Percentiles rank a stretch among this genome's conserved stretches.
Conservation (phyloP, 2,888 invertebrate species). For the Agrotis clavis region DNA sequence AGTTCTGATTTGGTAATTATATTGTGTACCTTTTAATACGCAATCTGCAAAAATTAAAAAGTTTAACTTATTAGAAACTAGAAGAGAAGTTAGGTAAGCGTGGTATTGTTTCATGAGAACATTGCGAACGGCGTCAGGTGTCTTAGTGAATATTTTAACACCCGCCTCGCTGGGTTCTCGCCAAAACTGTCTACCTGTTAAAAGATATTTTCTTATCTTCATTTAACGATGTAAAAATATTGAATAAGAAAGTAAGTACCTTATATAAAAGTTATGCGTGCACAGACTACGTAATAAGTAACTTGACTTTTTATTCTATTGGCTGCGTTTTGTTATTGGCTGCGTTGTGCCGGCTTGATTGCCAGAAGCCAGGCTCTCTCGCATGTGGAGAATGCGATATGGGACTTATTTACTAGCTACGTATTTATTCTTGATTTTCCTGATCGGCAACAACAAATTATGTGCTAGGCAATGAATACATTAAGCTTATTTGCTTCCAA, state of each 20-base stretch:
- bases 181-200: conserved; percentile 53
- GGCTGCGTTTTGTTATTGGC: conserved; percentile 47
- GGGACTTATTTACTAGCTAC: conserved; percentile 37
- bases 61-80: conserved; percentile 16
- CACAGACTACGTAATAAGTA: conserved; percentile 54
- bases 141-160: conserved; percentile 49
- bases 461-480: conserved; percentile 9
- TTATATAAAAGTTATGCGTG: conserved; percentile 61
- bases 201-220: conserved; percentile 49
- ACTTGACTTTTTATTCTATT: conserved; percentile 58
- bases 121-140: conserved; percentile 25
- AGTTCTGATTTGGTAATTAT: conserved; percentile 53
- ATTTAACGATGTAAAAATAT: conserved; percentile 53
- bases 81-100: conserved; percentile 41
- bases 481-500: neutral
- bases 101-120: conserved; percentile 46
- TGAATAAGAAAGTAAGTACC: conserved; percentile 63
- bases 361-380: conserved; percentile 41
- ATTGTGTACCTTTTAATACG: conserved; percentile 25
- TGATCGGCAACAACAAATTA: conserved; percentile 19
- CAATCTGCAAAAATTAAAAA: conserved; percentile 1
- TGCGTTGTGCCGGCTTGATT: conserved; percentile 43
- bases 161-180: conserved; percentile 40
- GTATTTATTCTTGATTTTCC: conserved; percentile 42
- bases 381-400: conserved; percentile 41